Percentiles rank a stretch among this genome's conserved stretches.
phyloP scores from a whole-genome alignment of 2,888 invertebrate genomes.

The Nephrotoma guestfalica region DNA sequence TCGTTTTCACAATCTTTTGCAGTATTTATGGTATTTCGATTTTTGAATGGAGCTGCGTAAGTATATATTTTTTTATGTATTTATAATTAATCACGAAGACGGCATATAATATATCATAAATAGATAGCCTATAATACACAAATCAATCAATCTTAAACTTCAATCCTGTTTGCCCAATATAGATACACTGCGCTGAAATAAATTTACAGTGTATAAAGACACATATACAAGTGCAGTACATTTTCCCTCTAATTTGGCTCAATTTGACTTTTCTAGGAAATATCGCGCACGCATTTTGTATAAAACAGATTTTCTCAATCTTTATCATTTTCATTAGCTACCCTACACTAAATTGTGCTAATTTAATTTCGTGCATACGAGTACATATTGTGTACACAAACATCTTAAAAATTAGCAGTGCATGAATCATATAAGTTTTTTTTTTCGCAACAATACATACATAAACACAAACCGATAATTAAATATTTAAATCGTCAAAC shows the following conservation, averaged over 20 bases:
- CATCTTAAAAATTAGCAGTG: neutral
- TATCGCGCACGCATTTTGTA: neutral
- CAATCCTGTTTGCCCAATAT: neutral
- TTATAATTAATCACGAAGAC: neutral
- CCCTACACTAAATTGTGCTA: neutral
- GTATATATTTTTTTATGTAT: constrained; percentile 27
- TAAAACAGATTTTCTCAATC: neutral
- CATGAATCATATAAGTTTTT: neutral
- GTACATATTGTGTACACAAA: neutral
- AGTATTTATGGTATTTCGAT: constrained; percentile 79
- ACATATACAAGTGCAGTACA: neutral
- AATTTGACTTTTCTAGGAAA: neutral
- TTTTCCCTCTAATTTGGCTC: neutral
- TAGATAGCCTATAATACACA: neutral
- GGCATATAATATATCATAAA: neutral
- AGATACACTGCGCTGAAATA: neutral
- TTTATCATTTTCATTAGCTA: neutral
- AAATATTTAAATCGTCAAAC: neutral
- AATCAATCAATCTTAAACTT: neutral
- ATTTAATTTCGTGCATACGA: neutral
- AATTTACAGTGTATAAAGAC: neutral
- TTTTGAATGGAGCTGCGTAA: constrained; percentile 89
- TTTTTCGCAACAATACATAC: neutral
- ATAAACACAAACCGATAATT: neutral
- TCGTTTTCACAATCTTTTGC: constrained; percentile 80